These are phyloP conservation scores for Lucilia sericata DNA, from an alignment of 1,140 invertebrate genomes.

Conservation along the genomic window DNA sequence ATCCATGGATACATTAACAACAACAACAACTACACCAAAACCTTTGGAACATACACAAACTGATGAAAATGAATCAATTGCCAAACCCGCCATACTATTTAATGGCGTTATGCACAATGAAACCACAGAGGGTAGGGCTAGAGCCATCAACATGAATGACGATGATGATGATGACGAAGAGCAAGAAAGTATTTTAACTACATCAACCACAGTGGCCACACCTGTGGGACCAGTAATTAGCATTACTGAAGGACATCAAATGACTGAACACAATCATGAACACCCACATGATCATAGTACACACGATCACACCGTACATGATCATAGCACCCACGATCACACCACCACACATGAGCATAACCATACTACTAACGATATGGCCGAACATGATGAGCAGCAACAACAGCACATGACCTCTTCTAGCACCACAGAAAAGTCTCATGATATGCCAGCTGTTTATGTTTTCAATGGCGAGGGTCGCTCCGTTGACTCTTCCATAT, in stretches of 20 bases:
- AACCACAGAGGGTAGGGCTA: constrained; percentile 54
- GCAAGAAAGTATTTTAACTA: constrained; percentile 43
- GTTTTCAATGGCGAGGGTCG: constrained; percentile 47
- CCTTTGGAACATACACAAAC: constrained; percentile 51
- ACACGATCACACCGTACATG: constrained; percentile 44
- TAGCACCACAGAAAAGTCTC: neutral
- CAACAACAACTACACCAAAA: constrained; percentile 49
- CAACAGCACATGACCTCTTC: constrained; percentile 18
- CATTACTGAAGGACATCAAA: constrained; percentile 63
- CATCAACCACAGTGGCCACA: constrained; percentile 53
- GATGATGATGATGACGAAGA: constrained; percentile 49
- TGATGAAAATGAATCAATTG: constrained; percentile 58
- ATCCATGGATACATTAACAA: constrained; percentile 43
- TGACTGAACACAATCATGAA: constrained; percentile 27
- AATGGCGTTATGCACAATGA: constrained; percentile 45
- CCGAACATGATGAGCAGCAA: constrained; percentile 48
- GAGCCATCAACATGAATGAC: constrained; percentile 62
- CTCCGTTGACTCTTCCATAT: constrained; percentile 46
- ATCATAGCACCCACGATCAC: neutral
- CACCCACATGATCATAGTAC: constrained; percentile 15
- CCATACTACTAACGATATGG: neutral
- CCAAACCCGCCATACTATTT: constrained; percentile 51
- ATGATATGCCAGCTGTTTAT: constrained; percentile 44
- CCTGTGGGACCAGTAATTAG: constrained; percentile 53
- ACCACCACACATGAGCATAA: constrained; percentile 27